Evolutionary conservation across 2,113 vertebrate species (phyloP).

Genomic region (Microcebus ravelobensis): DNA sequence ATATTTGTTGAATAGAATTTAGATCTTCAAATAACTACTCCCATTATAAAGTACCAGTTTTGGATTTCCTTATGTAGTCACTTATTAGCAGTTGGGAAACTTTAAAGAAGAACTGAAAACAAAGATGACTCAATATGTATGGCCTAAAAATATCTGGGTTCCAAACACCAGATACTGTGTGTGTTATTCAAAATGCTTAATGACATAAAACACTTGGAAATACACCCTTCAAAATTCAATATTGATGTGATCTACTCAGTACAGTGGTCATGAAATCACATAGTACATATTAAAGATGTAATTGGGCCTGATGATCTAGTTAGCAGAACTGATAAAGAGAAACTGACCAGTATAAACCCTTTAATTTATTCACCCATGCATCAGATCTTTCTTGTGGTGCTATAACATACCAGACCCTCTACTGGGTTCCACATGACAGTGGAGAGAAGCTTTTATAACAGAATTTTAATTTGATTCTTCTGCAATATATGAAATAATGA

Average conservation of each 20-base stretch:
- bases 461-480: neutral
- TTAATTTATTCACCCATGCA: neutral
- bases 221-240: neutral
- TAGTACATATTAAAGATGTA: neutral
- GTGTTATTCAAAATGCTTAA: neutral
- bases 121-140: neutral
- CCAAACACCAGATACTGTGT: neutral
- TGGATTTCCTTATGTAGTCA: neutral
- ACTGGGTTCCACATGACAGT: neutral
- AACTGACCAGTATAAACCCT: neutral
- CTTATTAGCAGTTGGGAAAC: neutral
- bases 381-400: neutral
- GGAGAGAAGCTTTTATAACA: neutral
- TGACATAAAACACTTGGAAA: neutral
- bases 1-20: neutral
- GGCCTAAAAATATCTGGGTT: neutral
- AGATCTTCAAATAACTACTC: neutral
- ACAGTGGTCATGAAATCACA: neutral
- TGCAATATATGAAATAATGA: neutral
- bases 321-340: neutral
- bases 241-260: neutral
- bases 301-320: neutral
- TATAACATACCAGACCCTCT: neutral
- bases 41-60: neutral
- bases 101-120: neutral